A percentile compares a stretch with the other conserved stretches of the same genome.
Evolutionary conservation across 37 sponge, comb jelly and placozoan species (phyloP).

Genomic region (Diacarnus erythraeanus): DNA sequence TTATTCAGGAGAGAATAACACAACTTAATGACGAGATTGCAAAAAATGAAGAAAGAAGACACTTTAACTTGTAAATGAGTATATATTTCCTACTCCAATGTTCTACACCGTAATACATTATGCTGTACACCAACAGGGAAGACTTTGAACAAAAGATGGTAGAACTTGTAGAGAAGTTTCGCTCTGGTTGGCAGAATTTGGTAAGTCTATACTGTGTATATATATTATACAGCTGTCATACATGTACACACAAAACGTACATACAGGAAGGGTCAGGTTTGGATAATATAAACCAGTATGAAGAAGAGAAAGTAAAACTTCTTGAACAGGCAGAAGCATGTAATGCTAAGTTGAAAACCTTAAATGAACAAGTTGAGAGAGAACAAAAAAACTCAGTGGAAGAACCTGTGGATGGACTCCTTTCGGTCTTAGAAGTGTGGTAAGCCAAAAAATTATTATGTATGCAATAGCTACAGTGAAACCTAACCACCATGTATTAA

Average conservation of each 20-base stretch:
- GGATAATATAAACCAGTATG: not conserved
- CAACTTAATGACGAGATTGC: constrained; percentile 20
- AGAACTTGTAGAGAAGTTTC: constrained; percentile 28
- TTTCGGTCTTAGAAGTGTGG: not conserved
- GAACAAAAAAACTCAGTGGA: not conserved
- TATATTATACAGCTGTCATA: not conserved
- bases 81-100: not conserved
- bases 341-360: not conserved
- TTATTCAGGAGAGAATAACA: constrained; percentile 18
- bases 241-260: not conserved
- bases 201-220: constrained; percentile 9
- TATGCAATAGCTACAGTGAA: too few relatives aligned
- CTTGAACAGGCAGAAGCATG: not conserved
- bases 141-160: constrained; percentile 35
- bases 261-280: constrained; percentile 4
- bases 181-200: constrained; percentile 17
- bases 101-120: too few relatives aligned
- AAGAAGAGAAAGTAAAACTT: not conserved
- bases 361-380: not conserved
- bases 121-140: too few relatives aligned
- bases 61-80: constrained; percentile 18
- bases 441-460: not conserved
- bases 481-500: too few relatives aligned
- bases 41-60: constrained; percentile 12
- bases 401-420: not conserved